Percentiles rank a stretch among this genome's conserved stretches.
Conservation (phyloP, 2,797 vertebrate genomes). For the Cebuella pygmaea region DNA sequence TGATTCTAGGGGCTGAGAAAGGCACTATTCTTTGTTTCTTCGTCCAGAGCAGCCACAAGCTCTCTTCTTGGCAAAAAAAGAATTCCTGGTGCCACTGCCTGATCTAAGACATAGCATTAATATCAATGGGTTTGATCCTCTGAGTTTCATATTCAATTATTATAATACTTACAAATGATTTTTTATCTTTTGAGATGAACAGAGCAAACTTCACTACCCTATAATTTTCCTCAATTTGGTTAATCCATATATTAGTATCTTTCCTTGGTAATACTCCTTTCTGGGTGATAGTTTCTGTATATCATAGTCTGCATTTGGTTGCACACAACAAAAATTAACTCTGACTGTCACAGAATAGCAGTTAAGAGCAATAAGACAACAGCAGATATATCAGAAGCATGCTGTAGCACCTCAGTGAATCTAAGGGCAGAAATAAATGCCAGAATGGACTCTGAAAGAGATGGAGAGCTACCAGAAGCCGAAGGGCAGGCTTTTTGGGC, state of each 20-base stretch:
- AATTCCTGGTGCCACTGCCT: neutral
- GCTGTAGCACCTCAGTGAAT: neutral
- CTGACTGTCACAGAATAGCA: neutral
- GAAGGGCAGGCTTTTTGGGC: neutral
- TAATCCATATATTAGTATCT: neutral
- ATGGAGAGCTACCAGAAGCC: neutral
- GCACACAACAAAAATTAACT: neutral
- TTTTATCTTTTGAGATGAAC: neutral
- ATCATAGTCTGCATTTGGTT: neutral
- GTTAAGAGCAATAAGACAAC: neutral
- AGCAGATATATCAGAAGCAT: neutral
- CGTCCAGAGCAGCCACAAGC: neutral
- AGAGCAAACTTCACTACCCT: neutral
- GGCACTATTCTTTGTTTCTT: neutral
- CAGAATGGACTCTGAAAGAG: neutral
- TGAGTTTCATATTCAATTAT: neutral
- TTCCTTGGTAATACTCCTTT: neutral
- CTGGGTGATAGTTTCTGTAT: neutral
- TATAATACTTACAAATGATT: neutral
- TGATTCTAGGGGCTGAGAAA: neutral
- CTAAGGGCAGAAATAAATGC: neutral
- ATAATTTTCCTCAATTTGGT: neutral
- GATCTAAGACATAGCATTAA: neutral
- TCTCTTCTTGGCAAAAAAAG: neutral
- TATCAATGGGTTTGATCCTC: neutral